Evolutionary conservation across 2,888 invertebrate species (phyloP).

Genomic region (Corbicula japonica): DNA sequence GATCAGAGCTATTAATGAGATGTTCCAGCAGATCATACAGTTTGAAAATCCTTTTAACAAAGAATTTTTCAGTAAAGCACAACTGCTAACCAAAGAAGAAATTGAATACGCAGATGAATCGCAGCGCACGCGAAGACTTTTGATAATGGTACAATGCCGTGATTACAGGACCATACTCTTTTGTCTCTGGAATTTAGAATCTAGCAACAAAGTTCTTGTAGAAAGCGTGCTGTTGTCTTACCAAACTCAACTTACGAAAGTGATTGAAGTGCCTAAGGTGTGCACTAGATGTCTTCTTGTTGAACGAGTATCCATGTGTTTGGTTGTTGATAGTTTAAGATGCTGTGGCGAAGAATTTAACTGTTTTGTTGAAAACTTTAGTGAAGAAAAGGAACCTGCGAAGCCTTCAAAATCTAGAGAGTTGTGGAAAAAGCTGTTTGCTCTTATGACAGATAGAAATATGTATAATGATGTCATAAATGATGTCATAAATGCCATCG

Average conservation of each 20-base stretch:
- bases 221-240: background rate
- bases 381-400: constrained; percentile 2
- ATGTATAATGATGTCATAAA: background rate
- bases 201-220: background rate
- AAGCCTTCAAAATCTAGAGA: background rate
- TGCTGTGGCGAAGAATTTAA: background rate
- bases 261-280: background rate
- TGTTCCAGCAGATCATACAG: background rate
- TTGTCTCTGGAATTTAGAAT: background rate
- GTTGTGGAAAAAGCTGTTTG: background rate
- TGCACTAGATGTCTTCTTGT: background rate
- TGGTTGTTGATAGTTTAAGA: background rate
- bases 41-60: background rate
- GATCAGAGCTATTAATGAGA: background rate
- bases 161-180: background rate
- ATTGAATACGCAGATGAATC: background rate
- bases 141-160: background rate
- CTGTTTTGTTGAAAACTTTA: background rate
- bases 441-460: background rate
- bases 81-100: constrained; percentile 9
- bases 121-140: constrained; percentile 1
- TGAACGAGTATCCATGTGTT: background rate
- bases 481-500: background rate
- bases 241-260: background rate
- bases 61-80: background rate